These are phyloP conservation scores for Oxygymnocypris stewartii DNA, from an alignment of 2,113 vertebrate species.

Conservation along the genomic window DNA sequence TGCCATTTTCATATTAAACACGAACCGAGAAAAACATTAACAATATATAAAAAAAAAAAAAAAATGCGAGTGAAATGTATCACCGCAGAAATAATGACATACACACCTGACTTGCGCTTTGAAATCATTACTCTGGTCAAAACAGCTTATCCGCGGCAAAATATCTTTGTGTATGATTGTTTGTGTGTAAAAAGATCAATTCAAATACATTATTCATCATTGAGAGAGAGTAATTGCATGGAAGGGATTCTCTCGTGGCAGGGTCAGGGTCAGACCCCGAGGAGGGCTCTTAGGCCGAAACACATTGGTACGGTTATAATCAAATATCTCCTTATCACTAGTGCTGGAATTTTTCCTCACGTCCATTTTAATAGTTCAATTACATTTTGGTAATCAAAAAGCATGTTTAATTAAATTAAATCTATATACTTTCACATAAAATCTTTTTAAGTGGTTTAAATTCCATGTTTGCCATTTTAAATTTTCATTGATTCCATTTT, in stretches of 20 bases:
- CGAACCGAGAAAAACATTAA: background rate
- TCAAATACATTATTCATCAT: conserved; percentile 64
- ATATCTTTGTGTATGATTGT: conserved; percentile 16
- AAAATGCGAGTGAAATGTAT: background rate
- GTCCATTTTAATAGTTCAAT: too few species aligned
- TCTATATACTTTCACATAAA: too few species aligned
- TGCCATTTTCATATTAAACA: background rate
- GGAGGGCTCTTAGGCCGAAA: too few species aligned
- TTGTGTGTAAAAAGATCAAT: conserved; percentile 22
- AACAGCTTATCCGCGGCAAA: background rate
- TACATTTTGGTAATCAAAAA: background rate
- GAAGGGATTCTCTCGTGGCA: background rate
- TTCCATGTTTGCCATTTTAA: background rate
- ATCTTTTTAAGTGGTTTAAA: background rate
- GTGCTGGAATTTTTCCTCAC: too few species aligned
- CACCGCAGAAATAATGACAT: background rate
- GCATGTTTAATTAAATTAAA: background rate
- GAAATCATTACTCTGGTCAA: background rate
- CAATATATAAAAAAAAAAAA: too few species aligned
- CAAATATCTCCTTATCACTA: too few species aligned
- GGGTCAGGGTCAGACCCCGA: too few species aligned
- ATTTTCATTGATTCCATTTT: too few species aligned
- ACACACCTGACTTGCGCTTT: background rate
- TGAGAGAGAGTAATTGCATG: conserved; percentile 54
- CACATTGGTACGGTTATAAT: too few species aligned